Evolutionary conservation across 2,797 vertebrate species (phyloP).

Genomic region (Fistularia commersonii): DNA sequence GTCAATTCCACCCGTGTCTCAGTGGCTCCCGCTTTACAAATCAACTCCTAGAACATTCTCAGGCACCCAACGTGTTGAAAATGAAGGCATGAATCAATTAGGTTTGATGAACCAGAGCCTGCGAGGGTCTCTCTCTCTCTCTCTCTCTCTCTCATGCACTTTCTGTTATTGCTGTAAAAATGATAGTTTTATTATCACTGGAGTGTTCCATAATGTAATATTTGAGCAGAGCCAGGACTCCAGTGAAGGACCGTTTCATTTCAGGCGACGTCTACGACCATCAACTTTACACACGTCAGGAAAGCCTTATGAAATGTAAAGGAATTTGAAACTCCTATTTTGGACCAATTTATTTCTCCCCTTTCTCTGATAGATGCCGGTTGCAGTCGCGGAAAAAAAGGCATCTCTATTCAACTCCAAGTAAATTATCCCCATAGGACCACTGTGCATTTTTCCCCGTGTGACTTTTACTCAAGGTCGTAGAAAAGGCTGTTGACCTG

Average conservation of each 20-base stretch:
- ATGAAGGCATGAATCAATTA: constrained; percentile 71
- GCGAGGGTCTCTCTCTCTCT: constrained; percentile 37
- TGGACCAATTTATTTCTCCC: constrained; percentile 38
- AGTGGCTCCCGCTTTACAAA: constrained; percentile 36
- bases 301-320: constrained; percentile 44
- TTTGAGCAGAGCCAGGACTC: constrained; percentile 40
- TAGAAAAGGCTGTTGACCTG: constrained; percentile 42
- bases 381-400: constrained; percentile 28
- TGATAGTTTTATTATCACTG: constrained; percentile 56
- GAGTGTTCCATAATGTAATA: constrained; percentile 59
- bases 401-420: constrained; percentile 25
- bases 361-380: constrained; percentile 35
- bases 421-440: constrained; percentile 11
- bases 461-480: constrained; percentile 32
- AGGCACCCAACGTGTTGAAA: constrained; percentile 43
- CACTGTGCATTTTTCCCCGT: constrained; percentile 10
- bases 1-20: constrained; percentile 23
- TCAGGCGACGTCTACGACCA: constrained; percentile 46
- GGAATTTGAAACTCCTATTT: constrained; percentile 51
- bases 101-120: constrained; percentile 55
- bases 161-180: constrained; percentile 54
- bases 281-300: constrained; percentile 52
- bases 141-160: constrained; percentile 10
- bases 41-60: constrained; percentile 40
- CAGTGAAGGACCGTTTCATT: constrained; percentile 50